phyloP scores from a whole-genome alignment of 2,113 vertebrate genomes.

The Podilymbus podiceps region DNA sequence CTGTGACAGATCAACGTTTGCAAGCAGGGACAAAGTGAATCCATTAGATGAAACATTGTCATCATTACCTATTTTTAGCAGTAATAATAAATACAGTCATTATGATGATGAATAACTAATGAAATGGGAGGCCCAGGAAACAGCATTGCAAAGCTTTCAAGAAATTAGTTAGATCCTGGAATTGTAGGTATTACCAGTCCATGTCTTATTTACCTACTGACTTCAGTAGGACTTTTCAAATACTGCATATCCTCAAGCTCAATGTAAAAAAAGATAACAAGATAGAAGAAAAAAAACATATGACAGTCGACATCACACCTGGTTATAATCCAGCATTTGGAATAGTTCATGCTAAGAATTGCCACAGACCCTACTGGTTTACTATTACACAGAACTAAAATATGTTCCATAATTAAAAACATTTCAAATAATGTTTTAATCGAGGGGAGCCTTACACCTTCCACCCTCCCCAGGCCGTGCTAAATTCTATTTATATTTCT shows the following conservation, averaged over 20 bases:
- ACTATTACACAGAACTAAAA: neutral
- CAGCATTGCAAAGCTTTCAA: constrained; percentile 47
- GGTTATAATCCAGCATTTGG: neutral
- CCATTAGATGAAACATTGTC: constrained; percentile 40
- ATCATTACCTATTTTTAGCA: constrained; percentile 61
- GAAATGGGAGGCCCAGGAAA: constrained; percentile 55
- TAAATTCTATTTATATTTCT: constrained; percentile 3
- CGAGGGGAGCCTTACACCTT: neutral
- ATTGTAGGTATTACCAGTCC: neutral
- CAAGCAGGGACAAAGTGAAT: constrained; percentile 21
- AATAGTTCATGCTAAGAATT: neutral
- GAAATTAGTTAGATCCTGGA: constrained; percentile 53
- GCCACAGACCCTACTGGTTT: neutral
- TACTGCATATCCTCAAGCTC: neutral
- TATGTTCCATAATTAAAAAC: neutral
- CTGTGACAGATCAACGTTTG: constrained; percentile 32
- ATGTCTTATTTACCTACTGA: neutral
- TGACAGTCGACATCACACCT: neutral
- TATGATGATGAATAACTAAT: constrained; percentile 66
- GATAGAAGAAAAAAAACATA: neutral
- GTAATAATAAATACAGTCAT: constrained; percentile 65
- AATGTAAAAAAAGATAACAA: neutral
- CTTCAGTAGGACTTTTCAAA: neutral
- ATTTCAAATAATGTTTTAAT: neutral
- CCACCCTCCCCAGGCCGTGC: neutral